phyloP scores from a whole-genome alignment of 1,140 invertebrate species.

The Chrysopa pallens region DNA sequence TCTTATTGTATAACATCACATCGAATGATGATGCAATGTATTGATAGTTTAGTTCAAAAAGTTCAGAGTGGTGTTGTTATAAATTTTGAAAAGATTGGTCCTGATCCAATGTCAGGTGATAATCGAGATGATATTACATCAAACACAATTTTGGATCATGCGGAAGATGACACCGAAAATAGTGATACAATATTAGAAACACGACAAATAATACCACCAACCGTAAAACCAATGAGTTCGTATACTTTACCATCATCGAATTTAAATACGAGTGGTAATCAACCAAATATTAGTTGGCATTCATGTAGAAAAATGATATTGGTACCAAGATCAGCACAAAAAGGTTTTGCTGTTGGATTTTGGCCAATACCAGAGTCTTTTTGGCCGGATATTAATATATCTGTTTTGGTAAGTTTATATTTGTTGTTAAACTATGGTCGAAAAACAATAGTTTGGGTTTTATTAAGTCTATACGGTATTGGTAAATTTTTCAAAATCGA shows the following conservation, averaged over 20 bases:
- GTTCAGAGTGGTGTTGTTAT: slow-evolving; percentile 90
- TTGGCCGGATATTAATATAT: slow-evolving; percentile 62
- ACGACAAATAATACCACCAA: background rate
- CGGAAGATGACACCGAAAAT: background rate
- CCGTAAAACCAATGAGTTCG: background rate
- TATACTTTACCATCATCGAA: background rate
- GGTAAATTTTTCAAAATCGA: no score
- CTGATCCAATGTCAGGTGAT: slow-evolving; percentile 58
- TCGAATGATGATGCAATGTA: slow-evolving; percentile 85
- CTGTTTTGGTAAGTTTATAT: slow-evolving; percentile 10
- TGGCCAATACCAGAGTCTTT: slow-evolving; percentile 99
- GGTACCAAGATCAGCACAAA: slow-evolving; percentile 80
- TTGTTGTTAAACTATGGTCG: no score
- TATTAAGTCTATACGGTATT: no score
- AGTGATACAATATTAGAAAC: background rate
- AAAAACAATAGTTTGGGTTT: no score
- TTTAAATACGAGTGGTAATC: slow-evolving; percentile 3
- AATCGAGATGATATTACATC: background rate
- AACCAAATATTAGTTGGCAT: slow-evolving; percentile 50
- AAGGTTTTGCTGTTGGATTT: slow-evolving; percentile 83
- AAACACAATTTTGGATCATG: slow-evolving; percentile 6
- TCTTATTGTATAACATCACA: slow-evolving; percentile 93
- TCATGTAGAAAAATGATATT: slow-evolving; percentile 80
- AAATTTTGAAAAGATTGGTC: slow-evolving; percentile 90
- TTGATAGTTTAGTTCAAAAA: slow-evolving; percentile 93